Evolutionary conservation across 2,888 invertebrate genomes (phyloP).

Genomic region (Rhorus exstirpatorius): DNA sequence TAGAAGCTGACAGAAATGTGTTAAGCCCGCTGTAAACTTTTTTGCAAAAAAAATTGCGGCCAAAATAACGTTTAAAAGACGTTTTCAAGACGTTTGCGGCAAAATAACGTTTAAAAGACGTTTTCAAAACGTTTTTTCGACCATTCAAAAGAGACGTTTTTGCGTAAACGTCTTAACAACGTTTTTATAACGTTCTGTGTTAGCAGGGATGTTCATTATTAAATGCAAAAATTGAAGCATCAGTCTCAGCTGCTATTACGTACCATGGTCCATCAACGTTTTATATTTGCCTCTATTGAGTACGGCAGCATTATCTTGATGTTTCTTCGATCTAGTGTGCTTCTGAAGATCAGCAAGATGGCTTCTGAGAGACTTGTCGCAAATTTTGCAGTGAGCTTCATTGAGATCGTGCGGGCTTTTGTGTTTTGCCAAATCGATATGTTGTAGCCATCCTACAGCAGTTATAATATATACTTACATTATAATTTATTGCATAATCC

Average conservation of each 20-base stretch:
- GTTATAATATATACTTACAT: background rate
- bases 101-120: too few relatives aligned
- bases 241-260: background rate
- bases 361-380: constrained; percentile 20
- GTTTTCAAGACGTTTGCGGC: too few relatives aligned
- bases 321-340: constrained; percentile 16
- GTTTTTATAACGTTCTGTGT: too few relatives aligned
- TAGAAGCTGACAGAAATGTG: too few relatives aligned
- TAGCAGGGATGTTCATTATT: too few relatives aligned
- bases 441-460: constrained; percentile 25
- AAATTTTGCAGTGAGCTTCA: constrained; percentile 27
- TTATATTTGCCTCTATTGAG: constrained; percentile 35
- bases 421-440: constrained; percentile 18
- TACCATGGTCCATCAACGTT: constrained; percentile 27
- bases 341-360: constrained; percentile 34
- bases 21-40: too few relatives aligned
- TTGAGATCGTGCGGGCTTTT: constrained; percentile 16
- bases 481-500: too few relatives aligned
- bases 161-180: too few relatives aligned
- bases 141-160: too few relatives aligned
- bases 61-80: too few relatives aligned
- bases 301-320: constrained; percentile 11
- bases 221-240: background rate
- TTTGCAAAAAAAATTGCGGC: too few relatives aligned
- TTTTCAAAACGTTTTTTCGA: too few relatives aligned